Base-by-base conservation (phyloP, 2,113 vertebrate species). In the Tragelaphus strepsiceros region DNA sequence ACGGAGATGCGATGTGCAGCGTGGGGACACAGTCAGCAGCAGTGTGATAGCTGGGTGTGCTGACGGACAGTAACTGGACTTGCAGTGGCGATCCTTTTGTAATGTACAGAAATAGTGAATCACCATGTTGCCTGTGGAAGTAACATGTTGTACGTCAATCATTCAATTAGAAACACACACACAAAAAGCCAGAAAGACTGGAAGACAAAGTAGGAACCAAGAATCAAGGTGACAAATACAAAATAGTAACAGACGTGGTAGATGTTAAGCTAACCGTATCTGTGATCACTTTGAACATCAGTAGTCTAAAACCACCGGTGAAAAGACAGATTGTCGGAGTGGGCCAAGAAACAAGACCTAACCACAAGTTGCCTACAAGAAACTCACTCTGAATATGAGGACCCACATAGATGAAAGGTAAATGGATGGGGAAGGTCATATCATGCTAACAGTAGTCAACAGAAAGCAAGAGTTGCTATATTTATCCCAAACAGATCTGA, bases 231-330 rank as follows among this genome's bases (percentile, higher is more conserved):
- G 32, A 51, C 46, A 51, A 51, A 32, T 12, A 21, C 28, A 82
- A 53, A 22, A n/a, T 16, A 53, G 49, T 21, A 0, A 22, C 49
- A 82, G 51, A 21, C 1, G 1, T 7, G 8, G 10, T 4, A 12
- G 49, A 2, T 7, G 3, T 11, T 10, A 17, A 7, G 49, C 49
- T 32, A 1, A 13, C 30, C 30, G 0, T 22, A 4, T n/a, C 49
- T 21, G 49, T 12, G 30, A 7, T 7, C 78, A 13, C 78, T 7
- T 2, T 22, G 49, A 13, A 81, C 28, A 6, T 32, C 30, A 22
- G 0, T 7, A n/a, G 49, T 53, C 80, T 13, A 21, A 82, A 32
- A 11, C 49, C 17, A 13, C 49, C 30, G 13, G 17, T 32, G 49
- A 21, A 32, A 21, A 81, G 30, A 21, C 17, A 2, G 17, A 4